phyloP scores from a whole-genome alignment of 2,113 vertebrate species.

The Cryptomyrus ogoouensis region DNA sequence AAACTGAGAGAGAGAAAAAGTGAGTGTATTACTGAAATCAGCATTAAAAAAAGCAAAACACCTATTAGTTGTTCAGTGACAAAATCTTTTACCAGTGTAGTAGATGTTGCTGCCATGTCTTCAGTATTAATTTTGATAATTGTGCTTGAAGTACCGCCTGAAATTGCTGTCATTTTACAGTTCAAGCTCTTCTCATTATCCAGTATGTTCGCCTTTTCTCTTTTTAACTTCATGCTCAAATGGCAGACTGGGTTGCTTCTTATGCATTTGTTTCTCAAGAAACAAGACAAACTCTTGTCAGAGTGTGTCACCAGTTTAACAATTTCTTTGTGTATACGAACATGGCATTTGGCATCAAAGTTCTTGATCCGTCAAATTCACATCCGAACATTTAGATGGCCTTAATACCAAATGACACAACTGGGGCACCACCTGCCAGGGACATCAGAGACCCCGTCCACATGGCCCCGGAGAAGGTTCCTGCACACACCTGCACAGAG shows the following conservation, averaged over 20 bases:
- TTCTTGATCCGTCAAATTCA: neutral
- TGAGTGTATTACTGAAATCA: no score
- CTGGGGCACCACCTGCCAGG: neutral
- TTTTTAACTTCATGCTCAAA: neutral
- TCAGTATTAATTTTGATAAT: no score
- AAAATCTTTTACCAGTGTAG: no score
- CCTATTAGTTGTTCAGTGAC: no score
- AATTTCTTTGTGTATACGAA: neutral
- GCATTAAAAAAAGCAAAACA: no score
- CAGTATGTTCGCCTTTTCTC: neutral
- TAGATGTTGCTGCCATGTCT: no score
- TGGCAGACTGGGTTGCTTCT: no score
- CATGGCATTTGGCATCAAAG: neutral
- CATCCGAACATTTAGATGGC: neutral
- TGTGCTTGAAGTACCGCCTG: no score
- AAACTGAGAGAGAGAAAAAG: no score
- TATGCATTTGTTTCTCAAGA: neutral
- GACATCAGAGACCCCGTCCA: neutral
- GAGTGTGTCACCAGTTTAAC: neutral
- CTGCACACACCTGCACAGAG: conserved; percentile 70
- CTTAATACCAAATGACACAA: neutral
- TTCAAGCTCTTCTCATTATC: neutral
- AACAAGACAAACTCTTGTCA: neutral
- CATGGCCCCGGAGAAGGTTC: neutral
- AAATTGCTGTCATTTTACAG: neutral